Conservation (phyloP, 2,797 vertebrate genomes). For the Craterocephalus amniculus region DNA sequence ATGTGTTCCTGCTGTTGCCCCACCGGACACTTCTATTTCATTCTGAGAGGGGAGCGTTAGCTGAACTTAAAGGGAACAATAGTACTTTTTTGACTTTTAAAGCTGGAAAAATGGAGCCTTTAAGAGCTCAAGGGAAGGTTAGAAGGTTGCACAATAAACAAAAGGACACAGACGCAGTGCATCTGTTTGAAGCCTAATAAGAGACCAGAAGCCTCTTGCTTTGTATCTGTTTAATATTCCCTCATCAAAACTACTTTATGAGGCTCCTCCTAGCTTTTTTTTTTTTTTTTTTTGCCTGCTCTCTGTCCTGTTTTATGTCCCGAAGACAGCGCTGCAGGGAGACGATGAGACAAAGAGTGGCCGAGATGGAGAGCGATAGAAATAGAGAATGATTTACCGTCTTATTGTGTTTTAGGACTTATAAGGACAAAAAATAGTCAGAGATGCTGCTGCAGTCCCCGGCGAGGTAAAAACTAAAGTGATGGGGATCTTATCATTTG, state of each 20-base stretch:
- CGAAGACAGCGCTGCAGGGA: constrained; percentile 24
- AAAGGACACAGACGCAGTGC: constrained; percentile 43
- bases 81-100: constrained; percentile 78
- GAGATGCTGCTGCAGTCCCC: background rate
- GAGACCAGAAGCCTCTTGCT: constrained; percentile 21
- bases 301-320: constrained; percentile 34
- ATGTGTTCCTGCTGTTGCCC: constrained; percentile 94
- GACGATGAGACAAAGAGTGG: constrained; percentile 17
- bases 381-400: constrained; percentile 19
- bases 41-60: constrained; percentile 89
- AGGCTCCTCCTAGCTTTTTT: background rate
- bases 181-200: constrained; percentile 54
- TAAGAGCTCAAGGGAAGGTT: constrained; percentile 42
- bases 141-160: constrained; percentile 42
- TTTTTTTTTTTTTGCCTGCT: background rate
- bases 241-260: constrained; percentile 33
- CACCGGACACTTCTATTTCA: constrained; percentile 94
- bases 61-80: constrained; percentile 90
- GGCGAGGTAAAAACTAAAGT: background rate
- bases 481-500: background rate
- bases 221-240: constrained; percentile 49
- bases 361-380: constrained; percentile 22
- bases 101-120: constrained; percentile 55
- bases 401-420: constrained; percentile 28
- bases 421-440: background rate